Evolutionary conservation across 2,113 vertebrate species (phyloP).

Genomic region (Ellobius talpinus): DNA sequence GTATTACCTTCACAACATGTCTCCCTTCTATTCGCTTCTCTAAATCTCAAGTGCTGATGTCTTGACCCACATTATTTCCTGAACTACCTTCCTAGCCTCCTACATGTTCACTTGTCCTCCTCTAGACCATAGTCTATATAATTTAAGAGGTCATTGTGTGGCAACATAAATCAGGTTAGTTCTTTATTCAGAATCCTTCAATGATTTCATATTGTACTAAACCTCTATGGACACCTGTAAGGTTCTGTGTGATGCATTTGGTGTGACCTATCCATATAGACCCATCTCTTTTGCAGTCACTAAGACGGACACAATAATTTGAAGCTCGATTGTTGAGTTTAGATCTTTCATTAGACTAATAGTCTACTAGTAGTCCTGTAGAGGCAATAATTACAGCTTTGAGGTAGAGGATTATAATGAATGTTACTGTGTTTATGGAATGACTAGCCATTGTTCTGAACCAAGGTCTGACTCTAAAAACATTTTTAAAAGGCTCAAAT

Average conservation of each 20-base stretch:
- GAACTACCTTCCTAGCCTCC: background rate
- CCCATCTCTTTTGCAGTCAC: background rate
- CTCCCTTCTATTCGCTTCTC: background rate
- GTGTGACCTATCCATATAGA: background rate
- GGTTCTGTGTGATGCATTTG: background rate
- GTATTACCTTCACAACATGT: background rate
- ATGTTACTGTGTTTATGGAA: background rate
- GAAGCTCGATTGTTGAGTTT: background rate
- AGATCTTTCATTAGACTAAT: background rate
- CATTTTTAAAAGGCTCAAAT: background rate
- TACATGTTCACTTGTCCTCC: background rate
- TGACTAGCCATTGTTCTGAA: background rate
- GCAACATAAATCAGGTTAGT: background rate
- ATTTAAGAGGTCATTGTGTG: background rate
- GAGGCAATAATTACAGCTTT: background rate
- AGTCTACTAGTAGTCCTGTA: background rate
- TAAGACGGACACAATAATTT: background rate
- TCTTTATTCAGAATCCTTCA: background rate
- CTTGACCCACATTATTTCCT: background rate
- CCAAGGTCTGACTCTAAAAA: background rate
- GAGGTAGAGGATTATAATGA: background rate
- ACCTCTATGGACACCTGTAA: background rate
- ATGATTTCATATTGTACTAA: background rate
- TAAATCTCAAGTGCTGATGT: background rate
- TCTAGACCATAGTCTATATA: background rate